Percentiles rank a stretch among this genome's conserved stretches.
Conservation (phyloP, 1,140 invertebrate species). For the Andrena cerasifolii region DNA sequence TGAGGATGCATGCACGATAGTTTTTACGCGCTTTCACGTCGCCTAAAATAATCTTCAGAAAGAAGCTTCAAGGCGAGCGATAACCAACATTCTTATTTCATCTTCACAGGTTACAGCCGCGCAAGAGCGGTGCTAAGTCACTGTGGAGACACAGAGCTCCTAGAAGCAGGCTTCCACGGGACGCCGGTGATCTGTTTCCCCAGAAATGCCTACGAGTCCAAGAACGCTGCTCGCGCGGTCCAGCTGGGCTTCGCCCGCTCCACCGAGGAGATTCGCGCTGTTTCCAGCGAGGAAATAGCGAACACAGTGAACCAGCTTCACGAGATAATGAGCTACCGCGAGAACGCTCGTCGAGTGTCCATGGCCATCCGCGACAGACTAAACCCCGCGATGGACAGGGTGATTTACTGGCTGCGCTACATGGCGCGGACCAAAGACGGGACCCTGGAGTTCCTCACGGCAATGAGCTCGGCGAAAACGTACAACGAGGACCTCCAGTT, state of each 20-base stretch:
- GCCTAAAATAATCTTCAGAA: no score
- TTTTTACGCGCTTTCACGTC: no score
- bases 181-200: slow-evolving; percentile 79
- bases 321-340: slow-evolving; percentile 69
- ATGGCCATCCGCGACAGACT: slow-evolving; percentile 76
- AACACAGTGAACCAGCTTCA: slow-evolving; percentile 65
- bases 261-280: slow-evolving; percentile 46
- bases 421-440: slow-evolving; percentile 70
- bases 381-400: slow-evolving; percentile 76
- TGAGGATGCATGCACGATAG: background rate
- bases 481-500: slow-evolving; percentile 72
- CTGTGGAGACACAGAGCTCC: slow-evolving; percentile 75
- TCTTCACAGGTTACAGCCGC: slow-evolving; percentile 72
- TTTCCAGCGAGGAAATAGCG: slow-evolving; percentile 30
- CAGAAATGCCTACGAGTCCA: slow-evolving; percentile 69
- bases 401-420: slow-evolving; percentile 77
- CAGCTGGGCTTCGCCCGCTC: slow-evolving; percentile 74
- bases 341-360: slow-evolving; percentile 73
- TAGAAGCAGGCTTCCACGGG: slow-evolving; percentile 77
- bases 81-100: background rate
- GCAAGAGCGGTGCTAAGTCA: slow-evolving; percentile 76
- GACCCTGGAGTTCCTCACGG: slow-evolving; percentile 57
- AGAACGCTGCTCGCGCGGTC: slow-evolving; percentile 69
- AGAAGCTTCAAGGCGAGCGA: no score
- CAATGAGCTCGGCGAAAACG: slow-evolving; percentile 62